phyloP scores from a whole-genome alignment of 1,140 invertebrate genomes.

The Brevipalpus yothersi region DNA sequence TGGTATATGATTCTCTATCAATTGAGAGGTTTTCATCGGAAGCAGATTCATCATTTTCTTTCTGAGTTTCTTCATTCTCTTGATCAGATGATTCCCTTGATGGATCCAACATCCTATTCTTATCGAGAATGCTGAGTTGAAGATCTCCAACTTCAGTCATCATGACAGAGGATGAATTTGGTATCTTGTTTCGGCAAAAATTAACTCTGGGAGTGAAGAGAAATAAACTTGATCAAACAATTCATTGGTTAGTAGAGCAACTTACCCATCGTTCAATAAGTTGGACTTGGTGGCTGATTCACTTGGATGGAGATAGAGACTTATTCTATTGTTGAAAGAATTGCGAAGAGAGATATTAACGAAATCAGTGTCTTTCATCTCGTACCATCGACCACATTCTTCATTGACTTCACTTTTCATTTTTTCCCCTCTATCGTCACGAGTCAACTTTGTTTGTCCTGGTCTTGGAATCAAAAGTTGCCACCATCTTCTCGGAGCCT shows the following conservation, averaged over 20 bases:
- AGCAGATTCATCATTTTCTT: too few species aligned
- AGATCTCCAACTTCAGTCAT: too few species aligned
- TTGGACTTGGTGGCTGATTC: not conserved
- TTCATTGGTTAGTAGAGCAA: not conserved
- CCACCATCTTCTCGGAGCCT: conserved; percentile 4
- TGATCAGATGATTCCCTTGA: too few species aligned
- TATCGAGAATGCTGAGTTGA: too few species aligned
- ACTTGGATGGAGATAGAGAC: not conserved
- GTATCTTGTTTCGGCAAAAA: too few species aligned
- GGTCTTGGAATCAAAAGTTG: conserved; percentile 5
- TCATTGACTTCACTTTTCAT: conserved; percentile 4
- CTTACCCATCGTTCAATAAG: not conserved
- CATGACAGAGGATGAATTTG: too few species aligned
- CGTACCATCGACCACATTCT: conserved; percentile 4
- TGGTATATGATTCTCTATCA: too few species aligned
- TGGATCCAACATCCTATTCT: too few species aligned
- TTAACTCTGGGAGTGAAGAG: too few species aligned
- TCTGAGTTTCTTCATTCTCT: too few species aligned
- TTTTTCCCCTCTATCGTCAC: not conserved
- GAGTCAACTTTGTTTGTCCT: not conserved
- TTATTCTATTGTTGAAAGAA: not conserved
- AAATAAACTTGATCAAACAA: too few species aligned
- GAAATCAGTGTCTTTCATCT: not conserved
- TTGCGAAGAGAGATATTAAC: not conserved
- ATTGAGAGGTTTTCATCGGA: too few species aligned